Evolutionary conservation across 2,797 vertebrate genomes (phyloP).

Genomic region (Hippopotamyrus pictus): DNA sequence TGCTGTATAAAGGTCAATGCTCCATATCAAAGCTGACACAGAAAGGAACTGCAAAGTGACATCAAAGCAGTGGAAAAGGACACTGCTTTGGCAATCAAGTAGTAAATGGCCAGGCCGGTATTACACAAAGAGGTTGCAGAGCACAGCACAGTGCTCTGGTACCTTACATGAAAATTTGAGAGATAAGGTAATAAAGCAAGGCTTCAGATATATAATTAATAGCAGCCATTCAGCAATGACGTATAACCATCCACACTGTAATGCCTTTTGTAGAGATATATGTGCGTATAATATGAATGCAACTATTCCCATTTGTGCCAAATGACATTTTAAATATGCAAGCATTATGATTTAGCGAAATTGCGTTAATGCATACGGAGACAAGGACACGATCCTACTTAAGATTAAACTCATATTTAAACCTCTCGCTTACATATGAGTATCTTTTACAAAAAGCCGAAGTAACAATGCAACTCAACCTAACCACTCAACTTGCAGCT

Average conservation of each 20-base stretch:
- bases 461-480: background rate
- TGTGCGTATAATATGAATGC: background rate
- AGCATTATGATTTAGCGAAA: background rate
- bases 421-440: background rate
- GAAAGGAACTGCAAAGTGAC: background rate
- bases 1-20: background rate
- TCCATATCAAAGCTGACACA: background rate
- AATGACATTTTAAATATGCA: slow-evolving; percentile 2
- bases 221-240: background rate
- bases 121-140: background rate
- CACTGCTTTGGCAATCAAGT: background rate
- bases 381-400: background rate
- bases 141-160: background rate
- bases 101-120: background rate
- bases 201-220: background rate
- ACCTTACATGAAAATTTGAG: background rate
- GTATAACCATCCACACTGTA: background rate
- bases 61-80: background rate
- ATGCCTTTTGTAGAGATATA: background rate
- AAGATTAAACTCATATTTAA: background rate
- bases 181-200: background rate
- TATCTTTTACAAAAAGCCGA: background rate
- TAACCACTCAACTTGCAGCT: background rate
- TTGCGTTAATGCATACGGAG: background rate
- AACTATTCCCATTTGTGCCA: background rate